These are phyloP conservation scores for Hyperoplus lanceolatus DNA, from an alignment of 2,797 vertebrate species.

Conservation along the genomic window DNA sequence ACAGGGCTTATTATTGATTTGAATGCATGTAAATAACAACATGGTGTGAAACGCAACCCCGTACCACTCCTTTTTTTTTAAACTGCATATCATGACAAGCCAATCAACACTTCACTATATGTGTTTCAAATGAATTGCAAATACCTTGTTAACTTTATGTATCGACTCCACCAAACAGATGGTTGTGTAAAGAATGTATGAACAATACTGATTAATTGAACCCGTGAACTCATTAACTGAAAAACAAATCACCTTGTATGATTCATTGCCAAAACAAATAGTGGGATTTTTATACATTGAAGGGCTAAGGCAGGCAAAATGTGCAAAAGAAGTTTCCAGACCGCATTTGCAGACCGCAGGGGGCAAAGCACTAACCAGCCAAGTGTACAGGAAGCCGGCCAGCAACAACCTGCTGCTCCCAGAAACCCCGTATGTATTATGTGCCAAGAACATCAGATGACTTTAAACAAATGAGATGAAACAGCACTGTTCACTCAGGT, in stretches of 20 bases:
- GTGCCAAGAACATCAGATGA: constrained; percentile 55
- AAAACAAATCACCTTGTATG: neutral
- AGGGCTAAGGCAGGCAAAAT: neutral
- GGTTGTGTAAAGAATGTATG: constrained; percentile 8
- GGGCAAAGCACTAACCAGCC: neutral
- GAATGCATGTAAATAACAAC: neutral
- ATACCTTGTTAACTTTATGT: neutral
- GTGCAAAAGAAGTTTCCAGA: neutral
- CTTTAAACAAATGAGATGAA: constrained; percentile 76
- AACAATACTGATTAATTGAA: constrained; percentile 8
- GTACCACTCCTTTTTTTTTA: neutral
- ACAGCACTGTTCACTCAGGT: constrained; percentile 54
- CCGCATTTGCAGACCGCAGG: neutral
- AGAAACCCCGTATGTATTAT: constrained; percentile 19
- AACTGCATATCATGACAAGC: neutral
- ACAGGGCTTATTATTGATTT: neutral
- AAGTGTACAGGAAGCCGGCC: constrained; percentile 19
- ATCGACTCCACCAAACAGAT: constrained; percentile 8
- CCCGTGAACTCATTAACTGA: constrained; percentile 5
- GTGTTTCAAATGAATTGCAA: neutral
- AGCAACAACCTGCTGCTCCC: constrained; percentile 29
- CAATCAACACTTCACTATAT: constrained; percentile 6
- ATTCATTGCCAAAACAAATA: constrained; percentile 1
- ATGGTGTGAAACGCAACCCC: neutral
- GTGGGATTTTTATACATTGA: neutral